phyloP scores from a whole-genome alignment of 1,140 invertebrate species.

The Harpegnathos saltator region DNA sequence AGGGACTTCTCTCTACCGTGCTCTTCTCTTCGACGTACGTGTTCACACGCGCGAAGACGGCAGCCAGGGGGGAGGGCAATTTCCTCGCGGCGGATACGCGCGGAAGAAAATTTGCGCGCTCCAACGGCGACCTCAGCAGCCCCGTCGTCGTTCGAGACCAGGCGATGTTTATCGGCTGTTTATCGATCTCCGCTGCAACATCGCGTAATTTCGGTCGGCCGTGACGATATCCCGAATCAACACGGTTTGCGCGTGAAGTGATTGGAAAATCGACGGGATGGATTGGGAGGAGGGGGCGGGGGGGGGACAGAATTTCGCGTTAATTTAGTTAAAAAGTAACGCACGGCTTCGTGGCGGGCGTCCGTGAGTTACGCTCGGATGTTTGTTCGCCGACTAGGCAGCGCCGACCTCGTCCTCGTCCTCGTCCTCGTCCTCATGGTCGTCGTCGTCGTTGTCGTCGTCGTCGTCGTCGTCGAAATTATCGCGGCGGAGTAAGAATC shows the following conservation, averaged over 20 bases:
- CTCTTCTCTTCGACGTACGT: not conserved
- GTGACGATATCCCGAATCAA: not conserved
- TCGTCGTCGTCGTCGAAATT: constrained; percentile 46
- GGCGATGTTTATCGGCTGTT: not conserved
- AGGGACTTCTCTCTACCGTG: not conserved
- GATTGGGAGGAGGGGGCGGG: too few species aligned
- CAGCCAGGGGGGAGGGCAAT: not conserved
- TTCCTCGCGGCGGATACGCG: not conserved
- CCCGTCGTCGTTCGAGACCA: not conserved
- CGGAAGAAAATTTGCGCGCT: not conserved
- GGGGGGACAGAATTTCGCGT: not conserved
- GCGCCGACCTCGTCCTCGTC: too few species aligned
- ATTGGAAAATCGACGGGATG: constrained; percentile 17
- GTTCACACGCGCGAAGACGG: not conserved
- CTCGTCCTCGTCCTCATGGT: too few species aligned
- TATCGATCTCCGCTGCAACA: not conserved
- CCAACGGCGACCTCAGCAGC: too few species aligned
- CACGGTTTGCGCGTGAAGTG: constrained; percentile 4
- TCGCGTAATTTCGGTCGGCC: not conserved
- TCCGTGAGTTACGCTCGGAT: constrained; percentile 33
- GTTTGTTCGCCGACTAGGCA: constrained; percentile 41
- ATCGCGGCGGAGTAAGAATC: constrained; percentile 59
- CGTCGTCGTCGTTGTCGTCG: too few species aligned
- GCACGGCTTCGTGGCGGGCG: not conserved
- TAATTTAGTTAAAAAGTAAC: constrained; percentile 53